A percentile compares a stretch with the other conserved stretches of the same genome.
These are phyloP conservation scores for Alligator sinensis DNA, from an alignment of 2,113 vertebrate genomes.

Conservation along the genomic window DNA sequence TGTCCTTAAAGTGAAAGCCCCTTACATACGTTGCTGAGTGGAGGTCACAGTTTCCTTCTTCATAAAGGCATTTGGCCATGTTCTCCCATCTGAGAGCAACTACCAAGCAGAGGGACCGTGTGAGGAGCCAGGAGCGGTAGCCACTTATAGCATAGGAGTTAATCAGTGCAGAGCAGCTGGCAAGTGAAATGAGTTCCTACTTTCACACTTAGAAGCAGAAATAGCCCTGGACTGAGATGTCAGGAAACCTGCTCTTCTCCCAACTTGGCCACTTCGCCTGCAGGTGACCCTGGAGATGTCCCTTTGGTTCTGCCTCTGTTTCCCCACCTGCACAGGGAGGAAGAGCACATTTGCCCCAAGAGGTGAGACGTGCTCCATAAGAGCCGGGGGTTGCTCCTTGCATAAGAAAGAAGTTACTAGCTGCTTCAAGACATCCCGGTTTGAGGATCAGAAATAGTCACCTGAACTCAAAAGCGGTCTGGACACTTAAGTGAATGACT, in stretches of 20 bases:
- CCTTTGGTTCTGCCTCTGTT: not conserved
- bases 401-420: not conserved
- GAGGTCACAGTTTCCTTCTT: not conserved
- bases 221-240: accelerated
- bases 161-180: accelerated
- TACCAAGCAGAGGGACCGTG: not conserved
- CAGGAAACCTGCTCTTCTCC: accelerated
- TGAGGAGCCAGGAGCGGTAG: not conserved
- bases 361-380: no score
- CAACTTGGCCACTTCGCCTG: no score
- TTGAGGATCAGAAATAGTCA: not conserved
- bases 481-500: not conserved
- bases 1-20: not conserved
- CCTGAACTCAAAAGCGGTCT: not conserved
- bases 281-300: not conserved
- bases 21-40: not conserved
- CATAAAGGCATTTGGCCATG: no score
- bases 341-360: no score
- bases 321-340: not conserved
- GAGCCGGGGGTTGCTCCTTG: not conserved
- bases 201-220: not conserved
- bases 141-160: not conserved
- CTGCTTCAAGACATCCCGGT: not conserved
- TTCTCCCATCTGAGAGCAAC: no score
- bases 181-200: no score